Conservation (phyloP, 1,140 invertebrate genomes). For the Bemisia tabaci region DNA sequence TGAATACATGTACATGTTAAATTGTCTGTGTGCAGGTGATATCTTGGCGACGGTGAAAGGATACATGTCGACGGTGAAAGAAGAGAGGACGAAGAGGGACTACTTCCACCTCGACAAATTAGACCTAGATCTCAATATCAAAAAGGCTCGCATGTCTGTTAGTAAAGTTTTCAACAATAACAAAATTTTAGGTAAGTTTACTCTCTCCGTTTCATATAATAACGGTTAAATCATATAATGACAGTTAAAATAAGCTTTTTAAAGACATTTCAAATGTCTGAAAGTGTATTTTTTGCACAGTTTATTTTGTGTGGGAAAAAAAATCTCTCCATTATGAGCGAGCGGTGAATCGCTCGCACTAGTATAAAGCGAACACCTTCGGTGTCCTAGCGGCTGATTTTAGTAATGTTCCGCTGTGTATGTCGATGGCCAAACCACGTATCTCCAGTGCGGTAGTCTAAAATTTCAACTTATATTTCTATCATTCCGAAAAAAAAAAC, state of each 20-base stretch:
- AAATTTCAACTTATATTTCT: too few species aligned
- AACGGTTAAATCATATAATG: too few species aligned
- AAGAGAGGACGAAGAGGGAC: slow-evolving; percentile 22
- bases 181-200: slow-evolving; percentile 47
- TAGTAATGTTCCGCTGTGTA: too few species aligned
- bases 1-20: neutral
- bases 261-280: too few species aligned
- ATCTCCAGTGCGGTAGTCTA: too few species aligned
- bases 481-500: too few species aligned
- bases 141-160: slow-evolving; percentile 48
- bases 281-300: neutral
- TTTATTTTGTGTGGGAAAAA: slow-evolving; percentile 2
- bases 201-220: neutral
- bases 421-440: too few species aligned
- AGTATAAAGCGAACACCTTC: too few species aligned
- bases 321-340: too few species aligned
- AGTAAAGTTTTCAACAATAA: slow-evolving; percentile 53
- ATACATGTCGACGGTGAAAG: slow-evolving; percentile 34
- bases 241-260: too few species aligned
- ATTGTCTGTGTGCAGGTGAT: slow-evolving; percentile 31
- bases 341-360: too few species aligned
- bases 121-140: slow-evolving; percentile 41
- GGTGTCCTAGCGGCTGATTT: too few species aligned
- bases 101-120: slow-evolving; percentile 48
- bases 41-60: slow-evolving; percentile 46